Base-by-base conservation (phyloP, 2,113 vertebrate species). In the Pongo pygmaeus region DNA sequence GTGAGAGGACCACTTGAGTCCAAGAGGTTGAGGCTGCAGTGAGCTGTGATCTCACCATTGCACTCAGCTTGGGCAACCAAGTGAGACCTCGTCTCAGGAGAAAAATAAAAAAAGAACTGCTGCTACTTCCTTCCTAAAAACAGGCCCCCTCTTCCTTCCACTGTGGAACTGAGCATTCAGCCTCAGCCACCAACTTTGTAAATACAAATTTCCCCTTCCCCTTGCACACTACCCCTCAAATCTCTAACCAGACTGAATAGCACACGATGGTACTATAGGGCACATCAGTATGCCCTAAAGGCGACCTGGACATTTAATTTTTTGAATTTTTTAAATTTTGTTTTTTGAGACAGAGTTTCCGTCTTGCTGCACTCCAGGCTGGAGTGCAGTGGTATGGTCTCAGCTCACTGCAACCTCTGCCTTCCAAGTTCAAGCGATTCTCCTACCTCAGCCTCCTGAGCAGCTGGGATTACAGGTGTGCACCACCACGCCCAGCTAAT, bases 211-310 rank as follows among this genome's bases (percentile, higher is more conserved):
- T 1, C 27, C 50, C 27, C 59, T 61, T 2, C 5, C 23, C 20
- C 30, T 3, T 20, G 3, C 11, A 23, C 6, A 2, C 3, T 30
- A 2, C 30, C 67, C 57, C 4, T 9, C 6, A 18, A 40, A 14
- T 32, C 32, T 79, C 38, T 48, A 16, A 32, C 6, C 5, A 3
- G 6, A 17, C 48, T 6, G 23, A 83, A 16, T 0, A 52, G 52
- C 59, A 38, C 6, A 0, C 3, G 4, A 50, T 11, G 6, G 0
- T 2, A 18, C 17, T 18, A 0, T 1, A 20, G 74, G 75, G 14
- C 16, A 13, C 46, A 7, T 2, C 46, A 1, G 13, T 32, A 52
- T 27, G 1, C 4, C 35, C 3, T 8, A 16, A 13, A 30, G 14
- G 25, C 20, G 30, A 67, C 2, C 35, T 6, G 25, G 50, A 20